These are phyloP conservation scores for Cepaea nemoralis DNA, from an alignment of 1,140 invertebrate species.

Conservation along the genomic window DNA sequence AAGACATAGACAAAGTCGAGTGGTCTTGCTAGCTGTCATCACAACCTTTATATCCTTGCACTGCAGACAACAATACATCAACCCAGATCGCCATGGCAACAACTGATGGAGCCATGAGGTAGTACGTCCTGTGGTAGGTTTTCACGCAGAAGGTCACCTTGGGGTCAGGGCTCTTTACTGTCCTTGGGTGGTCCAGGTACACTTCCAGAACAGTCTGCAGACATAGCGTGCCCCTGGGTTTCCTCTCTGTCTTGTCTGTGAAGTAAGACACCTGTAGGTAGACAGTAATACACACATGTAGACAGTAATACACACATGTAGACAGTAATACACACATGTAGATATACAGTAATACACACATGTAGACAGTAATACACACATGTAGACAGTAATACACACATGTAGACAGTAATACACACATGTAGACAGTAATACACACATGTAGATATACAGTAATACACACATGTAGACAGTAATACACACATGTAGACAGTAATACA, in stretches of 20 bases:
- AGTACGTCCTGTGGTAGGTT: constrained; percentile 88
- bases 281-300: too few species aligned
- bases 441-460: too few species aligned
- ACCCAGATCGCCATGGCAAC: constrained; percentile 97
- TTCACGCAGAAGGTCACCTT: constrained; percentile 96
- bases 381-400: too few species aligned
- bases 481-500: too few species aligned
- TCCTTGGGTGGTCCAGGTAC: constrained; percentile 92
- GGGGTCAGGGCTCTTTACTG: constrained; percentile 87
- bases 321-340: too few species aligned
- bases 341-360: too few species aligned
- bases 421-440: too few species aligned
- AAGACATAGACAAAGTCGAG: too few species aligned
- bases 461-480: too few species aligned
- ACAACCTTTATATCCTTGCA: constrained; percentile 81
- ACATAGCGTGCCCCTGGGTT: constrained; percentile 89
- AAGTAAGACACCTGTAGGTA: constrained; percentile 87
- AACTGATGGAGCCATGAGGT: constrained; percentile 92
- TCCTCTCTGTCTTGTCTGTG: constrained; percentile 88
- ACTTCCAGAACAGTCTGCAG: constrained; percentile 98
- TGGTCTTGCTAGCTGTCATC: background rate
- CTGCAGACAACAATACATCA: constrained; percentile 92
- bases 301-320: too few species aligned
- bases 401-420: too few species aligned
- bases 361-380: too few species aligned